Base-by-base conservation (phyloP, 2,797 vertebrate species). In the Artibeus jamaicensis region DNA sequence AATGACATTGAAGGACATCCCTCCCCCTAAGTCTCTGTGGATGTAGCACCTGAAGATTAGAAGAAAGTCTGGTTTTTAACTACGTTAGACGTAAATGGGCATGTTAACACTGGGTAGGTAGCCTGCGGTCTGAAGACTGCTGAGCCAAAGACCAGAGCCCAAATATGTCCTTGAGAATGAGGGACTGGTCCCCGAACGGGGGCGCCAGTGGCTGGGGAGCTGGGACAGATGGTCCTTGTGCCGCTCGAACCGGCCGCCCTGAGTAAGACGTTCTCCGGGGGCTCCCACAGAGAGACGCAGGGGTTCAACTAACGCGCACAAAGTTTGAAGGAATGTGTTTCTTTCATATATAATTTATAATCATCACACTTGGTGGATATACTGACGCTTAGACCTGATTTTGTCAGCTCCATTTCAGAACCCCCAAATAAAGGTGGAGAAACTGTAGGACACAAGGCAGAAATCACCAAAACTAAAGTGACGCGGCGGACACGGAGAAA, bases 401-500 rank as follows among this genome's bases (percentile, higher is more conserved):
- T 73, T 88, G n/a, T 48, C 34, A 76, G 44, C 37, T 57, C n/a
- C 68, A 48, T 53, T 68, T 53, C 26, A 83, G 29, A 55, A 76
- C 55, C 86, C 42, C 86, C 29, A 44, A 93, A 50, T 74, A 86
- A 93, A 78, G 26, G 50, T 74, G 18, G 19, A 65, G 9, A 12
- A 79, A 42, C 59, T 29, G 53, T 65, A 55, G 46, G 57, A 53
- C 3, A 26, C 18, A 77, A 67, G 9, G 44, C 29, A 53, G 48
- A 86, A 22, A 3, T 65, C 76, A 46, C 22, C 34, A 37, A 68
- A 44, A 44, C 15, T 46, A 39, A 87, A 65, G 22, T 84, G 50
- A 39, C 6, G 50, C 18, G 12, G 34, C 39, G 42, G 18, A 32
- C 12, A 2, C 3, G 44, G 48, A 59, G 62, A 14, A 29, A 55